phyloP scores from a whole-genome alignment of 2,113 vertebrate species.

The Garra rufa region DNA sequence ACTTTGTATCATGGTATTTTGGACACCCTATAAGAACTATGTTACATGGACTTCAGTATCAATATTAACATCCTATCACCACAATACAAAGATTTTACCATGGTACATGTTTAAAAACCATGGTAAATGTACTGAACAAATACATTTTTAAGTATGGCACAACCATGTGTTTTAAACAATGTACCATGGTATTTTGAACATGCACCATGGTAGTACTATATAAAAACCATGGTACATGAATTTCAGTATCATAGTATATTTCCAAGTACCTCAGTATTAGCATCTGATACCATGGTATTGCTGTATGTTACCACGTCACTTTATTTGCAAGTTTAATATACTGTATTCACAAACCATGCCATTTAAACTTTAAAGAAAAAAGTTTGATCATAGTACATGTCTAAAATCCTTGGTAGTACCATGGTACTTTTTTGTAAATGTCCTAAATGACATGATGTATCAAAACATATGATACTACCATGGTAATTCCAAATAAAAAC shows the following conservation, averaged over 20 bases:
- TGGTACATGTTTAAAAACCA: neutral
- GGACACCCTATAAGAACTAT: no score
- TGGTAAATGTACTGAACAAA: neutral
- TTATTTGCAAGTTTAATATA: no score
- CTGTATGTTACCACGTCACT: no score
- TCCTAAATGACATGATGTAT: no score
- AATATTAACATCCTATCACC: no score
- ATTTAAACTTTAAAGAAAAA: no score
- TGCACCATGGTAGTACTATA: neutral
- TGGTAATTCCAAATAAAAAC: no score
- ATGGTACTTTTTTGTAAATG: no score
- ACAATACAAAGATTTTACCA: no score
- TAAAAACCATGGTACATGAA: neutral
- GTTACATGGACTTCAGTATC: no score
- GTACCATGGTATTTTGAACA: neutral
- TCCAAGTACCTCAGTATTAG: neutral
- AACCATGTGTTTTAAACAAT: neutral
- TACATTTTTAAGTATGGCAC: neutral
- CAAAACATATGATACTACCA: neutral
- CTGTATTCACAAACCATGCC: no score
- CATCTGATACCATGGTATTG: neutral
- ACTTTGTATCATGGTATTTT: neutral
- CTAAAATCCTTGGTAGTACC: neutral
- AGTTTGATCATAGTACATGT: no score
- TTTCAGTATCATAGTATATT: neutral